Conservation (phyloP, 2,888 invertebrate genomes). For the Dendrolimus houi region DNA sequence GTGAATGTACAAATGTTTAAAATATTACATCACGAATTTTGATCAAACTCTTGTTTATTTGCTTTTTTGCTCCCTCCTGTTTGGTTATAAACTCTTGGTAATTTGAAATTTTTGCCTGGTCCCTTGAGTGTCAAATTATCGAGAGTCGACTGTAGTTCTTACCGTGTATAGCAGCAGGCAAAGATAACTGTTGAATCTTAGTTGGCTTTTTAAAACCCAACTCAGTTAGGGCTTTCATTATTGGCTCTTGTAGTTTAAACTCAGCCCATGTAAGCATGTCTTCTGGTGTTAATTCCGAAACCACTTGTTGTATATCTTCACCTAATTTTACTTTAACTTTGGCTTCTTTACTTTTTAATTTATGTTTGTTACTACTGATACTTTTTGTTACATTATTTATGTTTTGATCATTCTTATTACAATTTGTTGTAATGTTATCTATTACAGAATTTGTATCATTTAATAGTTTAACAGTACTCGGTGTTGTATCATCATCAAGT, state of each 20-base stretch:
- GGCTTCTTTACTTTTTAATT: conserved; percentile 25
- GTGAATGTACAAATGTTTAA: no score
- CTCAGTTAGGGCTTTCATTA: conserved; percentile 85
- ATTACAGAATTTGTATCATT: no score
- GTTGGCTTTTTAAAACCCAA: conserved; percentile 90
- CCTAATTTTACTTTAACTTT: conserved; percentile 32
- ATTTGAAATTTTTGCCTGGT: no score
- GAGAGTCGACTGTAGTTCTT: no score
- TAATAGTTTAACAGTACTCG: not conserved
- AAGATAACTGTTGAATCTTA: conserved; percentile 87
- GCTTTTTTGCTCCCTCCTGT: no score
- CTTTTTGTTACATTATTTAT: conserved; percentile 7
- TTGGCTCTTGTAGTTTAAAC: conserved; percentile 80
- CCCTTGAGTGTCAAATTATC: no score
- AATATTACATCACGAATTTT: no score
- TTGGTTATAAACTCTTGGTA: no score
- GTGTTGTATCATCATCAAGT: not conserved
- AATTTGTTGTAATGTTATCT: no score
- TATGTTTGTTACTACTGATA: conserved; percentile 1
- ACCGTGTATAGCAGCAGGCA: conserved; percentile 92
- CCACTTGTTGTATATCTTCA: conserved; percentile 28
- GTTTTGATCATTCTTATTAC: conserved; percentile 8
- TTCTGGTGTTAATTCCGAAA: conserved; percentile 41
- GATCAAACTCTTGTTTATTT: no score
- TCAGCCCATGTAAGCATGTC: conserved; percentile 80